Evolutionary conservation across 2,113 vertebrate species (phyloP), one percentile per base, ranked within the genome.

Genomic region (Epinephelus moara): DNA sequence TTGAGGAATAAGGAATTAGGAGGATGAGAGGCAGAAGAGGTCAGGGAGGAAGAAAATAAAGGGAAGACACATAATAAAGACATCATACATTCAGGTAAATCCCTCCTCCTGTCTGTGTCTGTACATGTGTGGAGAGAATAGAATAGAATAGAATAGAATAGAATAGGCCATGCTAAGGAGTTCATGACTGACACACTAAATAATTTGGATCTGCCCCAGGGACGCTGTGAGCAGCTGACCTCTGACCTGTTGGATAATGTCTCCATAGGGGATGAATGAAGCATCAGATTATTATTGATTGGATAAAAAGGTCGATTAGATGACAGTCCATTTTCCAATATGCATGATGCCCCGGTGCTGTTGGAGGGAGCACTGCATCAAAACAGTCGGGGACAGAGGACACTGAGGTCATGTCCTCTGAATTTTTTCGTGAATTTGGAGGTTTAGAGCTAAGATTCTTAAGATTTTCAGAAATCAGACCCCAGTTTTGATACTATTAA

Each of bases 1-100:
- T 17, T 45, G 60, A 79, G 68, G 59, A 86, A 78, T 86, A 78
- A 86, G 75, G 73, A 87, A 88, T 91, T 78, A 85, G 30, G 69
- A 30, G 7, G 53, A 64, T 45, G 49, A 30, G 70, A 82, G 14
- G 27, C 82, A 27, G 25, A 85, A 33, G 25, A 78, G 82, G 81
- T 73, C 70, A 84, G 64, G 17, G 23, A 47, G 12, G 4, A 25
- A 1, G 11, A n/a, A 59, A 27, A 30, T 30, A 30, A 21, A 33
- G 23, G n/a, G 9, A n/a, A 33, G 59, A 50, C 66, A 25, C 30
- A 85, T n/a, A 53, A 70, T 13, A 53, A 25, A 67, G 52, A 75
- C 47, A 17, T 47, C n/a, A 53, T 69, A 37, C 19, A n/a, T 59
- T 72, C n/a, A 37, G 45, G 79, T 37, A 57, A 78, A 79, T 75